Conservation (phyloP, 2,797 vertebrate genomes). For the Vireo griseus region DNA sequence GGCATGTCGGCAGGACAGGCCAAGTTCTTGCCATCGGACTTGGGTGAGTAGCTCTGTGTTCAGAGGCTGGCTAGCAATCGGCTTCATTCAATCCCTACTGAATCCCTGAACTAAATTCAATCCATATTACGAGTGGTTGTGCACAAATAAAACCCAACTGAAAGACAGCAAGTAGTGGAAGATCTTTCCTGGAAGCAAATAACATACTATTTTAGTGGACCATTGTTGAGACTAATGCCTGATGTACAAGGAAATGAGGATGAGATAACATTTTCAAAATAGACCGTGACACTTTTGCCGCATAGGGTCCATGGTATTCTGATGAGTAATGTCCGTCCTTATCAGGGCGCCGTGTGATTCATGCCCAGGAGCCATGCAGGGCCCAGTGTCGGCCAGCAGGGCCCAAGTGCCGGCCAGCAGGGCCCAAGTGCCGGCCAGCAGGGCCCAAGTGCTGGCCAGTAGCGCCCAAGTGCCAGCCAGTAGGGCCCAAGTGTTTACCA, state of each 20-base stretch:
- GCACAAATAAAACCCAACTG: background rate
- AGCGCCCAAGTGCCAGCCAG: too few species aligned
- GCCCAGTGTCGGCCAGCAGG: background rate
- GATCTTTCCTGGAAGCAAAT: background rate
- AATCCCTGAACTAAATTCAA: background rate
- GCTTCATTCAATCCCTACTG: background rate
- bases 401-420: background rate
- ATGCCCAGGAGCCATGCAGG: background rate
- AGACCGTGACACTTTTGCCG: slow-evolving; percentile 15
- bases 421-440: fast-evolving
- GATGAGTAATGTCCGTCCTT: slow-evolving; percentile 68
- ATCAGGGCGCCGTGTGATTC: slow-evolving; percentile 37
- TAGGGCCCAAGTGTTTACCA: too few species aligned
- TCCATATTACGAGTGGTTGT: fast-evolving
- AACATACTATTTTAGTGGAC: background rate
- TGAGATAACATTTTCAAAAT: slow-evolving; percentile 74
- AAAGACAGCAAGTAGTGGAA: background rate
- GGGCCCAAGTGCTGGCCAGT: too few species aligned
- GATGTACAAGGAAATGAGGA: slow-evolving; percentile 63
- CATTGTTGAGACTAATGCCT: background rate
- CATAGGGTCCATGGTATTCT: background rate
- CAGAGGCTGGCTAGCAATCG: background rate
- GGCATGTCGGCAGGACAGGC: fast-evolving
- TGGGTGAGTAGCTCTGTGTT: background rate
- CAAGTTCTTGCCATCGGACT: fast-evolving